Evolutionary conservation across 2,113 vertebrate species (phyloP).

Genomic region (Agapornis roseicollis): DNA sequence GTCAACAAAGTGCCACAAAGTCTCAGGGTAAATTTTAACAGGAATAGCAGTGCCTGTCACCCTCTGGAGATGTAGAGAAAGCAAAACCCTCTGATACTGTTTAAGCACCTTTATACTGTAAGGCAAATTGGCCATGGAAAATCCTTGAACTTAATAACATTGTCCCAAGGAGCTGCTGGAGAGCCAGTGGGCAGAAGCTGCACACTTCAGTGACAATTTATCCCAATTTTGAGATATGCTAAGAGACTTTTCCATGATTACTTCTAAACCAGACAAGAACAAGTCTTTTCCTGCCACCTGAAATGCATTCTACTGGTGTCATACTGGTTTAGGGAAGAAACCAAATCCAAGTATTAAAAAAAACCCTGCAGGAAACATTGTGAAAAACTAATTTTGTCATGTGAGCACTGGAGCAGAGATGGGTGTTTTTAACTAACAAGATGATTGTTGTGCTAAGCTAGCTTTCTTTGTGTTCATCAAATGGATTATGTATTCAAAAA

Average conservation of each 20-base stretch:
- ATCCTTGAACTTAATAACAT: not conserved
- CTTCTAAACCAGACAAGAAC: constrained; percentile 35
- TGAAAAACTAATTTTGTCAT: not conserved
- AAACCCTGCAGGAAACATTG: not conserved
- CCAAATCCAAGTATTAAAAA: not conserved
- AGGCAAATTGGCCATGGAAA: not conserved
- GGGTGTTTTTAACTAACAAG: not conserved
- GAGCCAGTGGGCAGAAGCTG: not conserved
- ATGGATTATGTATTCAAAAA: not conserved
- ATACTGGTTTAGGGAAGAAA: not conserved
- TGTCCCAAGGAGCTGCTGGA: not conserved
- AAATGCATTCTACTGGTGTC: not conserved
- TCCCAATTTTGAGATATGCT: constrained; percentile 34
- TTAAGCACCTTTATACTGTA: not conserved
- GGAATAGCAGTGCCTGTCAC: not conserved
- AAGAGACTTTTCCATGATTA: constrained; percentile 12
- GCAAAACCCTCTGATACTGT: not conserved
- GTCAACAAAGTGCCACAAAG: not conserved
- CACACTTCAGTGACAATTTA: not conserved
- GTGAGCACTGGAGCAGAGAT: not conserved
- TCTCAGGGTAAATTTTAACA: not conserved
- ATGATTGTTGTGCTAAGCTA: not conserved
- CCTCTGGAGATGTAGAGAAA: not conserved
- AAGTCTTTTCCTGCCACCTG: constrained; percentile 38
- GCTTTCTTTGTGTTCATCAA: constrained; percentile 4